Percentiles rank a stretch among this genome's conserved stretches.
phyloP scores from a whole-genome alignment of 1,140 invertebrate genomes.

The Conus betulinus region DNA sequence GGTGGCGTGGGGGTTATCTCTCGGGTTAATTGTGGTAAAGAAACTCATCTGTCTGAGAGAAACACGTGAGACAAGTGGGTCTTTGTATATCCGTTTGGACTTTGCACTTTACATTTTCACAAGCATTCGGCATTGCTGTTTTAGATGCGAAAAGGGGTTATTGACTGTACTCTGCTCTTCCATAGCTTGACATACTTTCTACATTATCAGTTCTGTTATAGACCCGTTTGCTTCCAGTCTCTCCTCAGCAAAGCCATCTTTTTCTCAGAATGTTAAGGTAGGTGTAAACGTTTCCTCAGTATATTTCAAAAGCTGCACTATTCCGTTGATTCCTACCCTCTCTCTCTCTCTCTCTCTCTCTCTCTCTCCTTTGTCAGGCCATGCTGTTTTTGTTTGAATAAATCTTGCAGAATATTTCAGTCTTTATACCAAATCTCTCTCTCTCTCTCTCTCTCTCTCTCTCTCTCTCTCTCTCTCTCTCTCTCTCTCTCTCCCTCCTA shows the following conservation, averaged over 20 bases:
- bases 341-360: background rate
- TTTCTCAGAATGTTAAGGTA: no score
- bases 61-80: no score
- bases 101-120: no score
- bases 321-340: background rate
- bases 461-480: background rate
- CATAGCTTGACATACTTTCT: background rate
- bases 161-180: no score
- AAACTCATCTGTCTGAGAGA: no score
- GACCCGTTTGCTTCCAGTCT: background rate
- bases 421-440: no score
- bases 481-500: background rate
- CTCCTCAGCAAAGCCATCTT: background rate
- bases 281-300: background rate
- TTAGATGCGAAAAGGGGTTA: no score
- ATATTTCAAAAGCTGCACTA: background rate
- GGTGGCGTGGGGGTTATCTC: background rate
- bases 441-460: background rate
- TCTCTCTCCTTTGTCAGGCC: no score
- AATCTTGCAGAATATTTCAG: no score
- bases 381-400: no score
- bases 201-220: background rate
- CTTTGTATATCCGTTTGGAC: no score
- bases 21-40: background rate
- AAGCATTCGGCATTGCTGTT: no score